Evolutionary conservation across 1,140 invertebrate species (phyloP).

Genomic region (Bombus picipes): DNA sequence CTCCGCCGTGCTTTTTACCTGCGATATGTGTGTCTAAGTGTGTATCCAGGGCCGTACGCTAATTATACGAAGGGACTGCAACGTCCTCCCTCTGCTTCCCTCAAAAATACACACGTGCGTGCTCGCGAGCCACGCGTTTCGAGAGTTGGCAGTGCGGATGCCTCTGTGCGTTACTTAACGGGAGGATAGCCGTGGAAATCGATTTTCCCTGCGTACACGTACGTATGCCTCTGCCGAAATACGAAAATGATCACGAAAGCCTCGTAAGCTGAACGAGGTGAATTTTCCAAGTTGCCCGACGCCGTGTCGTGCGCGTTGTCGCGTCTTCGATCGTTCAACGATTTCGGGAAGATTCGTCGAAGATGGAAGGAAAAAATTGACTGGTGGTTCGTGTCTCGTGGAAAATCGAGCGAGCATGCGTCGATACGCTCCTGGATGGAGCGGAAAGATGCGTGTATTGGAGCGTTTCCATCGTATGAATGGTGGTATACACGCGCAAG

Average conservation of each 20-base stretch:
- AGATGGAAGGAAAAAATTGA: no score
- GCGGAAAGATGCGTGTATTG: slow-evolving; percentile 41
- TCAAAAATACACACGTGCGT: background rate
- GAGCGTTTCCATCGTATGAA: slow-evolving; percentile 52
- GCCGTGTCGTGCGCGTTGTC: no score
- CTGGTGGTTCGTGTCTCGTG: background rate
- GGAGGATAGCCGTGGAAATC: background rate
- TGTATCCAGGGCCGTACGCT: slow-evolving; percentile 40
- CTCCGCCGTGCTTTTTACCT: slow-evolving; percentile 59
- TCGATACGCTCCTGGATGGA: slow-evolving; percentile 39
- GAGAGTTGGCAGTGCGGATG: background rate
- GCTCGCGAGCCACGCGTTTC: background rate
- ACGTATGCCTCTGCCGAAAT: no score
- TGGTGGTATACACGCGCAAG: slow-evolving; percentile 53
- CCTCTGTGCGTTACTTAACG: background rate
- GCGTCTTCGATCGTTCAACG: no score
- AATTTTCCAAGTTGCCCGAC: background rate
- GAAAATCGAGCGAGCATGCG: slow-evolving; percentile 11
- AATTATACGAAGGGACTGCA: slow-evolving; percentile 36
- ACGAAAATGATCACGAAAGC: no score
- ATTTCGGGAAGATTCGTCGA: no score
- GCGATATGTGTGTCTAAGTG: slow-evolving; percentile 30
- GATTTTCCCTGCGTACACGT: background rate
- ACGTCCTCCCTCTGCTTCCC: background rate
- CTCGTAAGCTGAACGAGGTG: no score